phyloP scores from a whole-genome alignment of 2,888 invertebrate genomes.

The Eupeodes latifasciatus region DNA sequence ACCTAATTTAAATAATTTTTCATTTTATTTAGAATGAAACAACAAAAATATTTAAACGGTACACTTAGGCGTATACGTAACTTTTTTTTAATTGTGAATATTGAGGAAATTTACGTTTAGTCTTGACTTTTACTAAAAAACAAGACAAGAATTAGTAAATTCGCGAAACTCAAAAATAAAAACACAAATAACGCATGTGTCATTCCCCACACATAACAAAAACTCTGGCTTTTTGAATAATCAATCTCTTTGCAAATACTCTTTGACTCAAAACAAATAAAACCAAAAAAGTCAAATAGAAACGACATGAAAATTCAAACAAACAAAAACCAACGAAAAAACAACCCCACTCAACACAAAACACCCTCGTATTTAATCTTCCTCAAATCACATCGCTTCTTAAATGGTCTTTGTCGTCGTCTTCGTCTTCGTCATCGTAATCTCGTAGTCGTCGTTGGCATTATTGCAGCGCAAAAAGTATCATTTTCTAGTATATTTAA shows the following conservation, averaged over 20 bases:
- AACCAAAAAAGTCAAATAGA: conserved; percentile 42
- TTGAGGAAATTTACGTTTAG: too few species aligned
- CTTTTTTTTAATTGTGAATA: too few species aligned
- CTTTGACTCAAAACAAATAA: conserved; percentile 17
- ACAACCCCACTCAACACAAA: neutral
- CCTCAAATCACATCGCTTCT: neutral
- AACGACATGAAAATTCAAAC: conserved; percentile 45
- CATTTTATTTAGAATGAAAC: too few species aligned
- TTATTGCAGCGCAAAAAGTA: neutral
- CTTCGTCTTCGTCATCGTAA: neutral
- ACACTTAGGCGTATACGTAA: too few species aligned
- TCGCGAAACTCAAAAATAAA: neutral
- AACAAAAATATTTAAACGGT: too few species aligned
- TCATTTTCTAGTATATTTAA: neutral
- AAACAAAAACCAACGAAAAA: conserved; percentile 18
- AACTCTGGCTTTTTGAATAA: conserved; percentile 29
- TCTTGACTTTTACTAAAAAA: neutral
- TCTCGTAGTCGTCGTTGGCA: neutral
- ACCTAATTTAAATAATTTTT: too few species aligned
- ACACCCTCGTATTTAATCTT: neutral
- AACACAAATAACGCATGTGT: neutral
- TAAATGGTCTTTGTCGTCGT: neutral
- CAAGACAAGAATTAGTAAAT: neutral
- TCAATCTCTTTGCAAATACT: conserved; percentile 41
- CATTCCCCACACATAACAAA: neutral